phyloP scores from a whole-genome alignment of 2,888 invertebrate species.

The Trachelus iudaicus region DNA sequence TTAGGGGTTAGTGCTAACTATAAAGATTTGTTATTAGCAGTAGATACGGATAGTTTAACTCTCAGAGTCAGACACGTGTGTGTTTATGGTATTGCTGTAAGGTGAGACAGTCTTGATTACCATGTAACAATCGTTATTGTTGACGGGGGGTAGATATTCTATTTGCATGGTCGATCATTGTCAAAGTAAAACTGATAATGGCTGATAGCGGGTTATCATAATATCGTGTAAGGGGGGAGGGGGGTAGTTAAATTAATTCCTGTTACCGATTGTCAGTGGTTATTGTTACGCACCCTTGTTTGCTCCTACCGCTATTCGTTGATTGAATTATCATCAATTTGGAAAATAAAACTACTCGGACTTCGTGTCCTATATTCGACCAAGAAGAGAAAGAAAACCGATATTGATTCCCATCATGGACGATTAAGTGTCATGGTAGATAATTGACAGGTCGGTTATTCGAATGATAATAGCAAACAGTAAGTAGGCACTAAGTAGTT shows the following conservation, averaged over 20 bases:
- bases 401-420: not conserved
- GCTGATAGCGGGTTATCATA: not conserved
- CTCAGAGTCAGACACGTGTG: too few species aligned
- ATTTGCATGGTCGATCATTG: not conserved
- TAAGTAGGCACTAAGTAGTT: not conserved
- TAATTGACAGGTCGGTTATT: constrained; percentile 12
- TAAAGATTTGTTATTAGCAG: not conserved
- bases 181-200: not conserved
- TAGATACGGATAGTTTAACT: too few species aligned
- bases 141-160: not conserved
- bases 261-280: not conserved
- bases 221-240: not conserved
- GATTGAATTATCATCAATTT: not conserved
- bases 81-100: not conserved
- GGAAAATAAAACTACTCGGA: not conserved
- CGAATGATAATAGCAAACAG: not conserved
- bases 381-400: not conserved
- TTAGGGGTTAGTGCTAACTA: not conserved
- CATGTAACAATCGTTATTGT: not conserved
- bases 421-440: constrained; percentile 20
- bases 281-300: not conserved
- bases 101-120: not conserved
- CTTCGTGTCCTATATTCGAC: not conserved
- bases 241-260: not conserved
- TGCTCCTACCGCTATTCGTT: not conserved